These are phyloP conservation scores for Seira ritae DNA, from an alignment of 2,888 invertebrate species.

Conservation along the genomic window DNA sequence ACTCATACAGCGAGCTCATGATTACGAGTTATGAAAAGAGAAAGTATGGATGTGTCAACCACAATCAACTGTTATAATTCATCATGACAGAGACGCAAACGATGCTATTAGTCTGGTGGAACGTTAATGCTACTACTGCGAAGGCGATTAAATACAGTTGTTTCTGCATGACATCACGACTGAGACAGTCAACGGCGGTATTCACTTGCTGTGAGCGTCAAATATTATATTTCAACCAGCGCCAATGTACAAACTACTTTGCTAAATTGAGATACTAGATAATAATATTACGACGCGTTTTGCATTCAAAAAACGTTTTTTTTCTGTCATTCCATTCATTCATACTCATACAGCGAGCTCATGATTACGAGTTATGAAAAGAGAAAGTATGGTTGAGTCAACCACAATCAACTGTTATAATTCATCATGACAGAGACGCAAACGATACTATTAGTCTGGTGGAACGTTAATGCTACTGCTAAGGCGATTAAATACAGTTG, in stretches of 20 bases:
- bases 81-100: slow-evolving; percentile 1
- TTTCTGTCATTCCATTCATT: neutral
- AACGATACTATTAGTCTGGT: neutral
- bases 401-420: neutral
- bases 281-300: neutral
- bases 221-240: too few relatives aligned
- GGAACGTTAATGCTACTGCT: neutral
- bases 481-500: neutral
- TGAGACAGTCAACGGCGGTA: neutral
- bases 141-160: neutral
- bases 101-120: neutral
- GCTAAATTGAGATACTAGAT: too few relatives aligned
- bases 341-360: too few relatives aligned
- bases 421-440: neutral
- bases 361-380: neutral
- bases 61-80: neutral
- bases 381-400: neutral
- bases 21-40: neutral
- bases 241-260: too few relatives aligned
- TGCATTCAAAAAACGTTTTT: neutral
- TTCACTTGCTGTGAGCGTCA: too few relatives aligned
- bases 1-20: neutral
- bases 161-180: neutral
- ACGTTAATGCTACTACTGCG: neutral
- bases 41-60: slow-evolving; percentile 1